Evolutionary conservation across 2,888 invertebrate species (phyloP).

Genomic region (Hyposoter didymator): DNA sequence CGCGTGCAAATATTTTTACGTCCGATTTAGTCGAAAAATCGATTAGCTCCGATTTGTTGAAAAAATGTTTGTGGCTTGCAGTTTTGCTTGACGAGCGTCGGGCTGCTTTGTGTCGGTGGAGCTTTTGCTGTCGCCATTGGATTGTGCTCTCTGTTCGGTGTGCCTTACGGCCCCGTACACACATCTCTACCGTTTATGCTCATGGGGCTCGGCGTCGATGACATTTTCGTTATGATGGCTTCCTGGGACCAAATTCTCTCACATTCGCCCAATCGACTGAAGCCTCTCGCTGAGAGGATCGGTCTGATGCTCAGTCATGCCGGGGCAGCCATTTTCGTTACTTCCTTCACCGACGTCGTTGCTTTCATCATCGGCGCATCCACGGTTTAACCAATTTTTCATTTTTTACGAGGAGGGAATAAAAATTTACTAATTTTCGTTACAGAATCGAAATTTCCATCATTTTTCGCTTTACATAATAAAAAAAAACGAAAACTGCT

Average conservation of each 20-base stretch:
- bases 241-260: constrained; percentile 89
- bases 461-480: too few species aligned
- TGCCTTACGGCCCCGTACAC: constrained; percentile 93
- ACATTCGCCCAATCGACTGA: constrained; percentile 85
- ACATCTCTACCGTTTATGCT: constrained; percentile 92
- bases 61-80: constrained; percentile 73
- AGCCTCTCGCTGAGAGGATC: constrained; percentile 87
- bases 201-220: constrained; percentile 93
- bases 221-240: constrained; percentile 94
- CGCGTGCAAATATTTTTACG: background rate
- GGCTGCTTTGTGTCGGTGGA: constrained; percentile 90
- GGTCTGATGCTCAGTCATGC: constrained; percentile 91
- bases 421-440: too few species aligned
- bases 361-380: constrained; percentile 92
- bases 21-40: too few species aligned
- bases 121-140: constrained; percentile 90
- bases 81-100: constrained; percentile 89
- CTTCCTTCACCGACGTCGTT: constrained; percentile 92
- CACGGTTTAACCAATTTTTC: constrained; percentile 85
- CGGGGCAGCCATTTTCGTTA: constrained; percentile 93
- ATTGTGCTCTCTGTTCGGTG: constrained; percentile 89
- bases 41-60: too few species aligned
- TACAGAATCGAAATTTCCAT: too few species aligned
- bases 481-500: too few species aligned
- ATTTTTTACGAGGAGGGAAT: background rate